Evolutionary conservation across 2,797 vertebrate genomes (phyloP), one percentile per base, ranked within the genome.

Genomic region (Coregonus ussuriensis): DNA sequence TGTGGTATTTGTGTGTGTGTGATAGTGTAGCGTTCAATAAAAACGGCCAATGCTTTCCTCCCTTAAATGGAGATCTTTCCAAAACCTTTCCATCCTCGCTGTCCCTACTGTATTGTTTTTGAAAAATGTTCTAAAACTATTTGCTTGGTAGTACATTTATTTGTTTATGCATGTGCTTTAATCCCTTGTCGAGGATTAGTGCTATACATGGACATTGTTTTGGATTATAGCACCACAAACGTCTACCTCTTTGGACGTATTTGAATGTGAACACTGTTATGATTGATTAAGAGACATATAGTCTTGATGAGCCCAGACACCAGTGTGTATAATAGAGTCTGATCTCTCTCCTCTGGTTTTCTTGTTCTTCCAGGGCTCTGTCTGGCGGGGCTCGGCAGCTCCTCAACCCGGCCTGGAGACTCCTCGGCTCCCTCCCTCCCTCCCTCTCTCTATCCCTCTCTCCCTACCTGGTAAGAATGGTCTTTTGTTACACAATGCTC

Each of bases 391-490:
- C 88, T 88, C 85, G 81, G 77, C 78, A 13, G 87, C 83, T 91
- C 88, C 82, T 89, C 81, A 81, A 83, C 25, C 51, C 88, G 87
- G 86, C 85, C 84, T 83, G 81, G 88, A 85, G 78, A 86, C 75
- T 79, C 86, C 82, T 81, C 77, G 81, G 85, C 80, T 89, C 84
- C 79, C n/a, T 62, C 18, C 16, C 54, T 56, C 54, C 37, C 41
- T 47, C 37, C 6, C 54, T 56, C 54, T 41, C 6, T 41, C 37
- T 1, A 6, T 41, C 41, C 0, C 41, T 47, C 41, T 9, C 41
- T 47, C 3, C n/a, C 56, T 59, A 21, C 59, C 83, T 84, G 90
- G 93, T 93, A 92, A 93, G 91, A 88, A 71, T 65, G 82, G 78
- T 33, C 66, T 85, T 74, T 87, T 71, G 78, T 52, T 31, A n/a